Evolutionary conservation across 1,140 invertebrate genomes (phyloP).

Genomic region (Ladona fulva): DNA sequence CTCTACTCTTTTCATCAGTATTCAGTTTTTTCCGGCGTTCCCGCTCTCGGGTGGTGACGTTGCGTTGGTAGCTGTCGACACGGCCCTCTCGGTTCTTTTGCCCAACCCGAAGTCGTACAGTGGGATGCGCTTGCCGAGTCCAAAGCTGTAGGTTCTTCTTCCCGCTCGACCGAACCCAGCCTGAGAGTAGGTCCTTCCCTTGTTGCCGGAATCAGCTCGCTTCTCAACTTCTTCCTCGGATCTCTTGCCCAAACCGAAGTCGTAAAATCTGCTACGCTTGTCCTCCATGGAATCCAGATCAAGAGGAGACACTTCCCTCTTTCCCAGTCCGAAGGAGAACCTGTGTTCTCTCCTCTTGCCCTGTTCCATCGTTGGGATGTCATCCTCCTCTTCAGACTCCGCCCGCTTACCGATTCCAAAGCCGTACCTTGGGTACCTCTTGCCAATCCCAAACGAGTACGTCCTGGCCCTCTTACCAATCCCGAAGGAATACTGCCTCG

Average conservation of each 20-base stretch:
- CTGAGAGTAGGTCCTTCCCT: neutral
- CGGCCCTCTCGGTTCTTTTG: neutral
- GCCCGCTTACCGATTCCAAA: conserved; percentile 18
- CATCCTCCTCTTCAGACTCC: conserved; percentile 11
- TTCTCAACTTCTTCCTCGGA: neutral
- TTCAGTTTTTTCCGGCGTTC: neutral
- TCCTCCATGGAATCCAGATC: conserved; percentile 22
- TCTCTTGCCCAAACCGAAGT: conserved; percentile 37
- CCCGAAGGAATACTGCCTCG: conserved; percentile 38
- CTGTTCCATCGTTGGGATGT: neutral
- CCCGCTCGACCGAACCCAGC: neutral
- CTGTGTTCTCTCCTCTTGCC: conserved; percentile 16
- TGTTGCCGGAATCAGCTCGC: conserved; percentile 25
- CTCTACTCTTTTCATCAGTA: neutral
- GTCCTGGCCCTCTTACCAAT: conserved; percentile 36
- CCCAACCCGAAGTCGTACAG: neutral
- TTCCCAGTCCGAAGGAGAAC: conserved; percentile 24
- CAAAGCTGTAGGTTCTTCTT: conserved; percentile 21
- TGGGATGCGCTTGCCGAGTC: conserved; percentile 22
- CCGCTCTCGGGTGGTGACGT: neutral
- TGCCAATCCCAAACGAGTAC: conserved; percentile 25
- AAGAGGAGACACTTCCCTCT: conserved; percentile 21
- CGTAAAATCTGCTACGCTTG: conserved; percentile 31
- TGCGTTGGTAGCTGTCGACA: neutral
- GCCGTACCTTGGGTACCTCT: conserved; percentile 14